A percentile compares a stretch with the other conserved stretches of the same genome.
These are phyloP conservation scores for Nomia melanderi DNA, from an alignment of 1,140 invertebrate genomes.

Conservation along the genomic window DNA sequence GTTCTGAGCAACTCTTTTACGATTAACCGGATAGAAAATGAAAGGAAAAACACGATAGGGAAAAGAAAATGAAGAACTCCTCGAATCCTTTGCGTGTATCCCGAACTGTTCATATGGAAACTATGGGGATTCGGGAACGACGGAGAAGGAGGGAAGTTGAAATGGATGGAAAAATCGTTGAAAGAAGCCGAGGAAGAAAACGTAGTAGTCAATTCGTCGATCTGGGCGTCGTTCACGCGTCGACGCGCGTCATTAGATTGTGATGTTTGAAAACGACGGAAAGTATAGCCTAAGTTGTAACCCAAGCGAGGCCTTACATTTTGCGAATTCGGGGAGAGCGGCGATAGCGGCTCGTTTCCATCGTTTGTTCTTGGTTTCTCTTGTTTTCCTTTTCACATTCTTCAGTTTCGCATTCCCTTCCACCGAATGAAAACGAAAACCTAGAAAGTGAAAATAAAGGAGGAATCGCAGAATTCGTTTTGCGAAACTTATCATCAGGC, in stretches of 20 bases:
- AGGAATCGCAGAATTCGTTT: too few relatives aligned
- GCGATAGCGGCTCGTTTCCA: background rate
- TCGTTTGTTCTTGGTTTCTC: background rate
- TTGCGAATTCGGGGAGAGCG: conserved; percentile 50
- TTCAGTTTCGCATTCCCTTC: too few relatives aligned
- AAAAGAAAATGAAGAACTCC: too few relatives aligned
- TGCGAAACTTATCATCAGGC: too few relatives aligned
- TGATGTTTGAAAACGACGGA: conserved; percentile 57
- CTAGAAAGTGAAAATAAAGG: too few relatives aligned
- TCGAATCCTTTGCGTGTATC: conserved; percentile 23
- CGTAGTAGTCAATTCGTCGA: conserved; percentile 26
- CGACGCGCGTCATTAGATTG: conserved; percentile 34
- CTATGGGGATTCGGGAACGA: too few relatives aligned
- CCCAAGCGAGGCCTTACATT: conserved; percentile 64
- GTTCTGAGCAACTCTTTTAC: conserved; percentile 11
- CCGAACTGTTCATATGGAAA: background rate
- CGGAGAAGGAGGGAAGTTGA: too few relatives aligned
- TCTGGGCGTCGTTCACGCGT: background rate
- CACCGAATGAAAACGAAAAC: too few relatives aligned
- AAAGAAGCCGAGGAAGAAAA: background rate
- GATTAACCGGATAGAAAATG: conserved; percentile 8
- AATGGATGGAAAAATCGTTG: too few relatives aligned
- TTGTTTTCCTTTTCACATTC: too few relatives aligned
- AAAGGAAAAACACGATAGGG: too few relatives aligned
- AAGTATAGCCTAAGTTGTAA: conserved; percentile 64